These are phyloP conservation scores for Diploscapter pachys DNA, from an alignment of 1,140 invertebrate species.

Conservation along the genomic window DNA sequence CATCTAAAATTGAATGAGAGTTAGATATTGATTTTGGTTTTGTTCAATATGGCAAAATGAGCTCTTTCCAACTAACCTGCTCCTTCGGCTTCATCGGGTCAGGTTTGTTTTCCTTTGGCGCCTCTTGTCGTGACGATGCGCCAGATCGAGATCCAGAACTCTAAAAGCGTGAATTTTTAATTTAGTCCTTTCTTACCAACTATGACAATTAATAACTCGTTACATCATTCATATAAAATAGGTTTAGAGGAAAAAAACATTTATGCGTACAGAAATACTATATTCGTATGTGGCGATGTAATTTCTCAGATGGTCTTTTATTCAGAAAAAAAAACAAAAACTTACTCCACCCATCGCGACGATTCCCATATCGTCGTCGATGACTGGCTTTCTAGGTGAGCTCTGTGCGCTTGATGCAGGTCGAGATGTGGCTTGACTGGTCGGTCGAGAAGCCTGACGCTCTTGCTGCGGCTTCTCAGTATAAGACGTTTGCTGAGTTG, in stretches of 20 bases:
- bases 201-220: no score
- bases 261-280: no score
- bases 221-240: no score
- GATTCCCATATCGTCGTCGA: constrained; percentile 59
- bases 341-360: constrained; percentile 35
- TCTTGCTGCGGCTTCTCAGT: no score
- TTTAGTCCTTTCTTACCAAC: no score
- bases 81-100: constrained; percentile 56
- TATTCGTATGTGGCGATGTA: no score
- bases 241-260: no score
- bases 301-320: no score
- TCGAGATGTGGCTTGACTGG: constrained; percentile 33
- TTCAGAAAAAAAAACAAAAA: background rate
- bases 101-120: background rate
- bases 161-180: no score
- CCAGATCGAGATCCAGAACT: constrained; percentile 5
- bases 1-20: no score
- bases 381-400: constrained; percentile 33
- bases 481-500: constrained; percentile 8
- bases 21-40: no score
- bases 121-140: constrained; percentile 17
- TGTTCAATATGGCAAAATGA: no score
- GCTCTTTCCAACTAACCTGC: background rate
- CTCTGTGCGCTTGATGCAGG: constrained; percentile 20
- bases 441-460: background rate